These are phyloP conservation scores for Bimastos eiseni DNA, from an alignment of 2,888 invertebrate species.

Conservation along the genomic window DNA sequence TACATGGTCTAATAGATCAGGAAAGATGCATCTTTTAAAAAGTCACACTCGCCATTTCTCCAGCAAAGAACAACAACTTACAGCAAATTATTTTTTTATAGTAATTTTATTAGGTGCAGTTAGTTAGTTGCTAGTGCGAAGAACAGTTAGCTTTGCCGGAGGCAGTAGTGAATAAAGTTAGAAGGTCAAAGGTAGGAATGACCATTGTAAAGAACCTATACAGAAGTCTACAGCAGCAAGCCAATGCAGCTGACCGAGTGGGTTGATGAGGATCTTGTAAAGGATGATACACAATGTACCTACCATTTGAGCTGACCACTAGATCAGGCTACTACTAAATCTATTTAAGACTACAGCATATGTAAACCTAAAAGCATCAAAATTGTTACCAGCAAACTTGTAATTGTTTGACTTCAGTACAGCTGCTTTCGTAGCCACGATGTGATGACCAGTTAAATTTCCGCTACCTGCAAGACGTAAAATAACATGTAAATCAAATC, in stretches of 20 bases:
- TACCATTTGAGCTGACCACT: background rate
- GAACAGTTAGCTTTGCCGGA: too few relatives aligned
- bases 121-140: too few relatives aligned
- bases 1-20: too few relatives aligned
- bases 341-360: background rate
- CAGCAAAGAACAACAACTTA: background rate
- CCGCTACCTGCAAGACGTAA: background rate
- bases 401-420: background rate
- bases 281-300: too few relatives aligned
- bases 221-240: too few relatives aligned
- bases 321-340: background rate
- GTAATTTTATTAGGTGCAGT: too few relatives aligned
- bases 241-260: too few relatives aligned
- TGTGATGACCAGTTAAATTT: background rate
- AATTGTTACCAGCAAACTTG: background rate
- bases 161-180: too few relatives aligned
- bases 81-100: background rate
- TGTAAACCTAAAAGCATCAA: background rate
- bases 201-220: too few relatives aligned
- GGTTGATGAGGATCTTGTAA: too few relatives aligned
- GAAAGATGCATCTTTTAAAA: too few relatives aligned
- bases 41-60: background rate
- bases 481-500: background rate
- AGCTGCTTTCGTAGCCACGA: background rate
- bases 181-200: too few relatives aligned